A percentile compares a stretch with the other conserved stretches of the same genome.
These are phyloP conservation scores for Congeria kusceri DNA, from an alignment of 2,888 invertebrate genomes.

Conservation along the genomic window DNA sequence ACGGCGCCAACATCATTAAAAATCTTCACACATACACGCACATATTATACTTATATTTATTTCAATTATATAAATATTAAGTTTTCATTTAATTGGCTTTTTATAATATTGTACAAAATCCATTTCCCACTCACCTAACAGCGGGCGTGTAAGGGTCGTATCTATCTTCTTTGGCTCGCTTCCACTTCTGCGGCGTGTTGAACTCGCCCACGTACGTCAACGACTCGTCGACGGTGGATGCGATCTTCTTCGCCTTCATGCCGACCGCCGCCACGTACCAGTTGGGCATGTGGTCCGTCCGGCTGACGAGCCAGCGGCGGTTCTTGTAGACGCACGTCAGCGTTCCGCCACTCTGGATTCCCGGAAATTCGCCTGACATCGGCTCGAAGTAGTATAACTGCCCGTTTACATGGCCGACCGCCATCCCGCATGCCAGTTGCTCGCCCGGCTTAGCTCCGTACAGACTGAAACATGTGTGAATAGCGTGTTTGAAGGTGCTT, in stretches of 20 bases:
- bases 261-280: conserved; percentile 69
- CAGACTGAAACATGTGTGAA: conserved; percentile 23
- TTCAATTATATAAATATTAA: too few relatives aligned
- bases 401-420: conserved; percentile 69
- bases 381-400: conserved; percentile 69
- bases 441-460: conserved; percentile 37
- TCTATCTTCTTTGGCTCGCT: conserved; percentile 59
- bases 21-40: too few relatives aligned
- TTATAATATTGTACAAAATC: conserved; percentile 17
- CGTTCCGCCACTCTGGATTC: conserved; percentile 43
- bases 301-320: conserved; percentile 57
- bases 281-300: conserved; percentile 69
- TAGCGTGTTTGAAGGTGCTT: too few relatives aligned
- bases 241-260: conserved; percentile 55
- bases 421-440: conserved; percentile 58
- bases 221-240: conserved; percentile 57
- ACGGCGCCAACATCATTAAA: too few relatives aligned
- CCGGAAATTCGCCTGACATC: conserved; percentile 31
- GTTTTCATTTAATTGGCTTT: too few relatives aligned
- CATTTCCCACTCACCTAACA: conserved; percentile 35
- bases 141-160: conserved; percentile 72
- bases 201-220: conserved; percentile 68
- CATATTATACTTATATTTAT: too few relatives aligned
- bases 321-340: conserved; percentile 39
- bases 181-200: conserved; percentile 67